A percentile compares a stretch with the other conserved stretches of the same genome.
Evolutionary conservation across 2,888 invertebrate genomes (phyloP).

Genomic region (Galeopsomyia nigrocyanea): DNA sequence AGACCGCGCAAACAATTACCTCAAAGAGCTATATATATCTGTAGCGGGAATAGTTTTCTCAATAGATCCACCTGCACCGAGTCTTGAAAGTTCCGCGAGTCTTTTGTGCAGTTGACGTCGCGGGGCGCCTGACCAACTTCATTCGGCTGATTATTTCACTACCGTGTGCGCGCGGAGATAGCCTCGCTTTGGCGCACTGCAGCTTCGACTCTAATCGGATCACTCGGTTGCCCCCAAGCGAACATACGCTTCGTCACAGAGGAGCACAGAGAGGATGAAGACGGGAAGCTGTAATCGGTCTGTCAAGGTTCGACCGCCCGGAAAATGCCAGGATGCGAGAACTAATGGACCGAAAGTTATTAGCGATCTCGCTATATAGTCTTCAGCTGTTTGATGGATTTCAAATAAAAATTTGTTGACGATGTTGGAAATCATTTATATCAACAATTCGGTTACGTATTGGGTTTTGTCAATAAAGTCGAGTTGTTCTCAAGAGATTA

Average conservation of each 20-base stretch:
- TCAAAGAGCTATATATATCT: no score
- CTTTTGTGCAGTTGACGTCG: conserved; percentile 15
- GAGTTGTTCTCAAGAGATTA: no score
- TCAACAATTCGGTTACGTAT: no score
- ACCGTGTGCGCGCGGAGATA: neutral
- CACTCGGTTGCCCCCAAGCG: conserved; percentile 2
- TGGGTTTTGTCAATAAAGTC: no score
- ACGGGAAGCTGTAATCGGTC: conserved; percentile 37
- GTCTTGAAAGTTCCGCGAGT: conserved; percentile 14
- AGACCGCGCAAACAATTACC: no score
- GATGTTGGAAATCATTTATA: no score
- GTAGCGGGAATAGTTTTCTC: neutral
- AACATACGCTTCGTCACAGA: neutral
- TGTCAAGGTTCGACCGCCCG: conserved; percentile 8
- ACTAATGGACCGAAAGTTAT: conserved; percentile 33
- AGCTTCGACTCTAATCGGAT: conserved; percentile 37
- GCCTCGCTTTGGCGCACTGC: neutral
- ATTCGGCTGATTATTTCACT: conserved; percentile 26
- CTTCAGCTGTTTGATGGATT: no score
- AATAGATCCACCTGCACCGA: neutral
- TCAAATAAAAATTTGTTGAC: no score
- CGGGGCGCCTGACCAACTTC: conserved; percentile 18
- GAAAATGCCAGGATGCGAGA: conserved; percentile 31
- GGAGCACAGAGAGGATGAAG: conserved; percentile 4
- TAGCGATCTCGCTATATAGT: neutral